Percentiles rank a stretch among this genome's conserved stretches.
These are phyloP conservation scores for Tethea ocularis DNA, from an alignment of 2,888 invertebrate species.

Conservation along the genomic window DNA sequence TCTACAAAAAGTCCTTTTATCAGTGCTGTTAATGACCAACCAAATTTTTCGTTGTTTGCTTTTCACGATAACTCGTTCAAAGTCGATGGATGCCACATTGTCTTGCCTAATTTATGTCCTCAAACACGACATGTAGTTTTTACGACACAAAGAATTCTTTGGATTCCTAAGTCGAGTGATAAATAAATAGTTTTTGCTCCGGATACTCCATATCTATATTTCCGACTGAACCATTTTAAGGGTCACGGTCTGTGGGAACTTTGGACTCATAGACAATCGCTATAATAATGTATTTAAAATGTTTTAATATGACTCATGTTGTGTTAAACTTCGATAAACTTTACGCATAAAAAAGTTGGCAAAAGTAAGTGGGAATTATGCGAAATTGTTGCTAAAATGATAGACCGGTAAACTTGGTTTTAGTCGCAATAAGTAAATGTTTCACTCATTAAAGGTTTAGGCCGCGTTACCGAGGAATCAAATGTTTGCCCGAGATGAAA, in stretches of 20 bases:
- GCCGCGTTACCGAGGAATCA: neutral
- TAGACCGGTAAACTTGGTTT: too few relatives aligned
- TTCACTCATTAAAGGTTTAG: neutral
- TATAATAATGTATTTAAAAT: neutral
- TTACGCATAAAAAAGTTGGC: too few relatives aligned
- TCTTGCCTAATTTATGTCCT: neutral
- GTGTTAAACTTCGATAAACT: neutral
- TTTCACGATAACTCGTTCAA: constrained; percentile 30
- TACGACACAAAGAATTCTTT: neutral
- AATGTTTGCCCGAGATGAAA: neutral
- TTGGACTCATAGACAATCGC: neutral
- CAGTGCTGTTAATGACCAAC: constrained; percentile 53
- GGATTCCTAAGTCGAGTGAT: too few relatives aligned
- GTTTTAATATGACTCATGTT: neutral
- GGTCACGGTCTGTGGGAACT: neutral
- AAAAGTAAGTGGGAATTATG: too few relatives aligned
- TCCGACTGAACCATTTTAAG: neutral
- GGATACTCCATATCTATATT: neutral
- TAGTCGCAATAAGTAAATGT: too few relatives aligned
- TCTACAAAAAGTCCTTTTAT: constrained; percentile 54
- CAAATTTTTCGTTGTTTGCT: constrained; percentile 58
- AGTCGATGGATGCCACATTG: neutral
- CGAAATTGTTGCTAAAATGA: too few relatives aligned
- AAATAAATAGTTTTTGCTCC: neutral
- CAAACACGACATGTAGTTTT: neutral